Conservation (phyloP, 2,113 vertebrate genomes). For the Paraplagusia blochii region DNA sequence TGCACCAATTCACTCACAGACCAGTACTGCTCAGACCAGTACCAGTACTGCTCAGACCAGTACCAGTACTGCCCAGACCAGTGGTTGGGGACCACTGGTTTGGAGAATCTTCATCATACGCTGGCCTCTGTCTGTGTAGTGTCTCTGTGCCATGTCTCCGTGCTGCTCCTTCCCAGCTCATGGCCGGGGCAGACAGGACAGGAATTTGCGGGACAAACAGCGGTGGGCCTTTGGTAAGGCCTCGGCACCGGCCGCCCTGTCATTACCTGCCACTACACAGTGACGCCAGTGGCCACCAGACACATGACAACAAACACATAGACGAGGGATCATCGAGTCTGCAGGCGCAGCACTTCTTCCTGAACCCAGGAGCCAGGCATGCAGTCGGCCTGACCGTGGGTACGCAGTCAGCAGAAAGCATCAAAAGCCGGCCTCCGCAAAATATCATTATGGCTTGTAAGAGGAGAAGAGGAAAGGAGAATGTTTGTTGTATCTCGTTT, state of each 20-base stretch:
- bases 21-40: too few relatives aligned
- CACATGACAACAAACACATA: slow-evolving; percentile 63
- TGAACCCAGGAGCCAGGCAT: slow-evolving; percentile 50
- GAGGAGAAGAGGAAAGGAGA: slow-evolving; percentile 63
- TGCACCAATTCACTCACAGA: too few relatives aligned
- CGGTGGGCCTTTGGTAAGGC: slow-evolving; percentile 43
- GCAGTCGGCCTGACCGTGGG: slow-evolving; percentile 54
- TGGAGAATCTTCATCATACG: too few relatives aligned
- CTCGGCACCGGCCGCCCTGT: slow-evolving; percentile 58
- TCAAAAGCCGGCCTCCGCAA: slow-evolving; percentile 58
- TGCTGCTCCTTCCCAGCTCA: slow-evolving; percentile 38
- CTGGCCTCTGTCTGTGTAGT: slow-evolving; percentile 21
- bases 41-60: too few relatives aligned
- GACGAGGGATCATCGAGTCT: slow-evolving; percentile 63
- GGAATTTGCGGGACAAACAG: slow-evolving; percentile 45
- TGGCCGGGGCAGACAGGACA: slow-evolving; percentile 36
- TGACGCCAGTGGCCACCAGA: slow-evolving; percentile 62
- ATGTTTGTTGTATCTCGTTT: slow-evolving; percentile 66
- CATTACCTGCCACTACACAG: slow-evolving; percentile 63
- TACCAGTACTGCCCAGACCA: too few relatives aligned
- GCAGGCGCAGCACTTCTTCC: slow-evolving; percentile 66
- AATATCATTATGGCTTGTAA: slow-evolving; percentile 71
- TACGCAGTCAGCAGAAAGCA: slow-evolving; percentile 65
- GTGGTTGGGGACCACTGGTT: too few relatives aligned
- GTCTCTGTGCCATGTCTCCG: slow-evolving; percentile 14